A percentile compares a stretch with the other conserved stretches of the same genome.
These are phyloP conservation scores for Siphlonurus alternatus DNA, from an alignment of 2,888 invertebrate species.

Conservation along the genomic window DNA sequence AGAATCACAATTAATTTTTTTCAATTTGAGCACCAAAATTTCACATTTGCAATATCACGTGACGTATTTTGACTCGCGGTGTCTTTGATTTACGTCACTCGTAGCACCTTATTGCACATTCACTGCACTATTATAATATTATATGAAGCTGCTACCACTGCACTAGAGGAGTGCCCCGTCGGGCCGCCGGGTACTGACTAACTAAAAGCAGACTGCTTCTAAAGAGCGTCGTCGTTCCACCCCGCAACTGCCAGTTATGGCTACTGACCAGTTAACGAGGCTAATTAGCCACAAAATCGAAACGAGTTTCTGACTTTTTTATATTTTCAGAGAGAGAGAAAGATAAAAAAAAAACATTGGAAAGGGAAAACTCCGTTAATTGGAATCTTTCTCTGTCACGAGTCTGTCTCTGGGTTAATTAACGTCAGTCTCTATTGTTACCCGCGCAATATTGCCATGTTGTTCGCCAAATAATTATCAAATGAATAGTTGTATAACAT, in stretches of 20 bases:
- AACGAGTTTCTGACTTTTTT: constrained; percentile 4
- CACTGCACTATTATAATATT: too few species aligned
- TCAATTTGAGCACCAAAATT: too few species aligned
- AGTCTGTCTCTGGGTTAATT: too few species aligned
- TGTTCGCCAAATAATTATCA: too few species aligned
- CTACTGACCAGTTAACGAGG: constrained; percentile 3
- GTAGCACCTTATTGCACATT: background rate
- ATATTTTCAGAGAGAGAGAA: background rate
- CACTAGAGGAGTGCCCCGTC: background rate
- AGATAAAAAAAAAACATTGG: background rate
- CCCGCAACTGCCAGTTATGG: background rate
- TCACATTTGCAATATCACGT: too few species aligned
- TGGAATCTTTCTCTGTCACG: background rate
- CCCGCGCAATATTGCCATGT: too few species aligned
- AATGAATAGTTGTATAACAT: too few species aligned
- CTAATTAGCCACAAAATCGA: constrained; percentile 2
- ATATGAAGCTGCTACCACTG: too few species aligned
- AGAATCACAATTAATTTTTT: too few species aligned
- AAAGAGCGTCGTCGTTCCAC: background rate
- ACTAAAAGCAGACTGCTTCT: background rate
- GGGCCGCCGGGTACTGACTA: background rate
- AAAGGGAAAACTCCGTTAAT: background rate
- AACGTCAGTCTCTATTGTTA: too few species aligned
- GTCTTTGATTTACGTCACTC: too few species aligned
- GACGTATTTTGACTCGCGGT: too few species aligned